Base-by-base conservation (phyloP, 2,113 vertebrate species). In the Rhinolophus ferrumequinum region DNA sequence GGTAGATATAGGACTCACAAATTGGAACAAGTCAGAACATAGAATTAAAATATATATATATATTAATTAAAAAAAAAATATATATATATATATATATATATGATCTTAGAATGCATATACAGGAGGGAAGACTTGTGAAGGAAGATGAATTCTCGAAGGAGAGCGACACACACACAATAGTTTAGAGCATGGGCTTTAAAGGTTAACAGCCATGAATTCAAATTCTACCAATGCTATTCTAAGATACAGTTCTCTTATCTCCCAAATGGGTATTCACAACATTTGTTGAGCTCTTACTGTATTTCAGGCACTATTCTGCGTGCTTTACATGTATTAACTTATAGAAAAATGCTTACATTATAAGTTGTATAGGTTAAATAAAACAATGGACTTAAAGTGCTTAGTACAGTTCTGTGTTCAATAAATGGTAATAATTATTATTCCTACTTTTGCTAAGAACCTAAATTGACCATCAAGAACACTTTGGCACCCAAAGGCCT, bases 271-370 rank as follows among this genome's bases (percentile, higher is more conserved):
- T 38, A 52, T 50, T 88, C 73, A 94, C 30, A 93, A 94, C 30
- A 93, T 90, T 95, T 80, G 77, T 21, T 92, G 54, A 76, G 75
- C 18, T 94, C 52, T 83, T 81, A 41, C 16, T 93, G n/a, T 93
- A 67, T 69, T 88, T 82, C n/a, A 82, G 33, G 21, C 58, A 90
- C 6, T 96, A 93, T 58, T 73, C 24, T 70, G 86, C 87, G 58
- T 86, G 35, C 6, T 93, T 91, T 75, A 58, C 8, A 54, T 62
- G 24, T 44, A 90, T 84, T 94, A 76, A 77, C n/a, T 86, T 54
- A 66, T 3, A 77, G 28, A 92, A 30, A 96, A 90, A 88, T 72
- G 19, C 0, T 76, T 84, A 70, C 66, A 87, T 21, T 75, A 83
- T 19, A 28, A 88, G 6, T 22, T 83, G 10, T 70, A 69, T 22